Evolutionary conservation across 2,888 invertebrate genomes (phyloP), one percentile per base, ranked within the genome.

Genomic region (Sepiola atlantica): DNA sequence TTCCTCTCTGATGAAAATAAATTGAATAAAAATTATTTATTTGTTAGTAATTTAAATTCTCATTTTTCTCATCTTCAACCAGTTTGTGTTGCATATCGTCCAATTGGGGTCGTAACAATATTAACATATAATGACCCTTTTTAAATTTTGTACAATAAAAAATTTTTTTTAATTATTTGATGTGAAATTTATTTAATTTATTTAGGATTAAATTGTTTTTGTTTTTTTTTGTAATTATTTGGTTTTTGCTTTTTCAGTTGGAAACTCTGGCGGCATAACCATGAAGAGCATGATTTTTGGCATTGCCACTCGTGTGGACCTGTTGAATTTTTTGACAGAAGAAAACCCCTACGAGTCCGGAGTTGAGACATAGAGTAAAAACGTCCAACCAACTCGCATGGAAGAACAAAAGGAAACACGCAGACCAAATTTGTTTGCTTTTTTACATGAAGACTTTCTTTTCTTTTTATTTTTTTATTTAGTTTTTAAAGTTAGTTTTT

Each of bases 221-320:
- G 61, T 93, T 91, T 91, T 93, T 92, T 94, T 35, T 45, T 45
- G 45, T 45, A 45, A 45, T 45, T 45, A 45, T 45, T 45, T 45
- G 45, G 45, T 45, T 45, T 45, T 45, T 45, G 35, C 45, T 55
- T 92, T 95, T 95, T 93, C 95, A 97, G 97, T 96, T 95, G 96
- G 96, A 90, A 96, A 96, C 16, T 95, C 95, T 55, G 96, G 96
- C 54, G 95, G 95, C 16, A 96, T 96, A 94, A 95, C 96, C 20
- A 96, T 96, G 91, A 97, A 97, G 95, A 98, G 98, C 96, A 98
- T 98, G 95, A 98, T 98, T 32, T 97, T 98, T 95, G 98, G 98
- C 77, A 97, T 98, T 94, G 98, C 98, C 3, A 98, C 98, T 55
- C 98, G 98, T 95, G 98, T 98, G 95, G 98, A 98, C 96, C 97